A percentile compares a stretch with the other conserved stretches of the same genome.
Conservation (phyloP, 2,888 invertebrate species). For the Drosophila yooni region DNA sequence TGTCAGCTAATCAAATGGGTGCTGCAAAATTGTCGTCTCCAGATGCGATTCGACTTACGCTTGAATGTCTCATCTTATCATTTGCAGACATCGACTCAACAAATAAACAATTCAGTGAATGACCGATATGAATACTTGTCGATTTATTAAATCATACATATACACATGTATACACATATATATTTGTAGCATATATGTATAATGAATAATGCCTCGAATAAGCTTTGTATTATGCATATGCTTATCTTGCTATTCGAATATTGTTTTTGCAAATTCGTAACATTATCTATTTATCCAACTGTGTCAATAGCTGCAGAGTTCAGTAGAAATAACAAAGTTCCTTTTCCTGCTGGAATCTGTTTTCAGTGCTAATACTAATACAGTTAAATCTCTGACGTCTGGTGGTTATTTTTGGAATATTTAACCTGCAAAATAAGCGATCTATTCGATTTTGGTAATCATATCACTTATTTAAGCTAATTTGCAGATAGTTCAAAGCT, state of each 20-base stretch:
- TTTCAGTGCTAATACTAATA: conserved; percentile 6
- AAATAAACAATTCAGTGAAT: conserved; percentile 61
- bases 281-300: conserved; percentile 8
- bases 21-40: conserved; percentile 20
- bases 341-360: neutral
- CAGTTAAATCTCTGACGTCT: neutral
- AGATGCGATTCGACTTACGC: conserved; percentile 61
- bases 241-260: neutral
- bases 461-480: neutral
- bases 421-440: neutral
- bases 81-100: conserved; percentile 45
- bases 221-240: neutral
- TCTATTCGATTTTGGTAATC: neutral
- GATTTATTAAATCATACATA: neutral
- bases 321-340: neutral
- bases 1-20: conserved; percentile 46
- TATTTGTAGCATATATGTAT: neutral
- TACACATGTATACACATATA: neutral
- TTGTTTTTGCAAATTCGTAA: neutral
- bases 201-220: neutral
- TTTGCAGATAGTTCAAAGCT: neutral
- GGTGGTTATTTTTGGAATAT: neutral
- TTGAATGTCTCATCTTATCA: conserved; percentile 60
- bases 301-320: conserved; percentile 1
- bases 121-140: conserved; percentile 58